These are phyloP conservation scores for Oncorhynchus tshawytscha DNA, from an alignment of 2,113 vertebrate genomes.

Conservation along the genomic window DNA sequence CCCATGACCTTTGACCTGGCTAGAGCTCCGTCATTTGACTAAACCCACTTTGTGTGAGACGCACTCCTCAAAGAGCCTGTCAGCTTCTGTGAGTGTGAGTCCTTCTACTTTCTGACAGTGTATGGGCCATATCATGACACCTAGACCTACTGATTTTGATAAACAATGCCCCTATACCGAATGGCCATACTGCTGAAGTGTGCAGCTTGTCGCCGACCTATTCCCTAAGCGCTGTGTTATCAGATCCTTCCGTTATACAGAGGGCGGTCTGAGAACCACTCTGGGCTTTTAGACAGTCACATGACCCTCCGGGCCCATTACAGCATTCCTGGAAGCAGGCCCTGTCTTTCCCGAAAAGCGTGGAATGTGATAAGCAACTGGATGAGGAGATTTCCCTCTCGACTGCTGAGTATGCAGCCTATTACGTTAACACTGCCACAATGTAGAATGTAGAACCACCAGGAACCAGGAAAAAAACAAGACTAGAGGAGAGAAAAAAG, in stretches of 20 bases:
- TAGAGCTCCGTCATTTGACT: not conserved
- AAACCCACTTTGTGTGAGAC: not conserved
- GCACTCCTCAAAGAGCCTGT: not conserved
- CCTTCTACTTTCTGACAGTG: slow-evolving; percentile 40
- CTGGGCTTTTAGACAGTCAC: slow-evolving; percentile 46
- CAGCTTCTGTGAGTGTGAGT: slow-evolving; percentile 3
- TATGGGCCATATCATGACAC: slow-evolving; percentile 2
- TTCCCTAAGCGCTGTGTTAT: slow-evolving; percentile 5
- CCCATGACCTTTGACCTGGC: no score
- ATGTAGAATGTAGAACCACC: not conserved
- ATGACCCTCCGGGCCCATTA: slow-evolving; percentile 54
- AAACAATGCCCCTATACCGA: not conserved
- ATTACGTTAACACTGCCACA: slow-evolving; percentile 35
- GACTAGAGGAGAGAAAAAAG: not conserved
- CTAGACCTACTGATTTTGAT: not conserved
- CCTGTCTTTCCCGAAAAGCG: slow-evolving; percentile 49
- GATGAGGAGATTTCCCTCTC: slow-evolving; percentile 13
- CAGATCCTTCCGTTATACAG: not conserved
- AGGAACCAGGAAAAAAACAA: not conserved
- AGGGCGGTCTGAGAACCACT: not conserved
- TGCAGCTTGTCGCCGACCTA: not conserved
- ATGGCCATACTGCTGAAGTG: not conserved
- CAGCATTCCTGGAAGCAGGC: slow-evolving; percentile 61
- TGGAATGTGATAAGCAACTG: slow-evolving; percentile 40
- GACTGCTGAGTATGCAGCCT: slow-evolving; percentile 19